Percentiles rank a stretch among this genome's conserved stretches.
These are phyloP conservation scores for Apocheima hispidaria DNA, from an alignment of 2,888 invertebrate species.

Conservation along the genomic window DNA sequence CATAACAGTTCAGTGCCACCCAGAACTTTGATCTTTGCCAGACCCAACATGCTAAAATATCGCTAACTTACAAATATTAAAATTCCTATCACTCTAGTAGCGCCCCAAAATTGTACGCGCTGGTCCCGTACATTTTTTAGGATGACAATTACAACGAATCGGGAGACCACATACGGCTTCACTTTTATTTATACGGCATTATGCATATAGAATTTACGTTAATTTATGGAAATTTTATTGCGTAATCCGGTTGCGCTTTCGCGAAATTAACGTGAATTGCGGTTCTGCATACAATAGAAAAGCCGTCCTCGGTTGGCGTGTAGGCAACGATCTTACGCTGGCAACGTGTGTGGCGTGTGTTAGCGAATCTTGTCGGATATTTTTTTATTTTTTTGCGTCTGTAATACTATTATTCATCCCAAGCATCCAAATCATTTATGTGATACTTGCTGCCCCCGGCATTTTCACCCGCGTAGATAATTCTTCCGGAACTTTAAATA, in stretches of 20 bases:
- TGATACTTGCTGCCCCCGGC: no score
- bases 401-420: no score
- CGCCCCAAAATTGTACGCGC: no score
- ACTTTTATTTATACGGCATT: slow-evolving; percentile 28
- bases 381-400: neutral
- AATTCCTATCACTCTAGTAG: no score
- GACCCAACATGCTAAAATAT: no score
- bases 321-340: slow-evolving; percentile 41
- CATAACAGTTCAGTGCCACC: no score
- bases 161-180: slow-evolving; percentile 1
- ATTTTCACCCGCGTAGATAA: no score
- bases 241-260: slow-evolving; percentile 50
- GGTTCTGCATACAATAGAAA: slow-evolving; percentile 54
- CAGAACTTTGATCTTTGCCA: no score
- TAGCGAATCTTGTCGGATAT: slow-evolving; percentile 10
- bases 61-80: no score
- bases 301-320: slow-evolving; percentile 39
- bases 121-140: no score
- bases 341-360: slow-evolving; percentile 1
- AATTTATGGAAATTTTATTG: slow-evolving; percentile 39
- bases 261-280: slow-evolving; percentile 48
- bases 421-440: no score
- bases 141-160: slow-evolving; percentile 16
- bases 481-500: no score
- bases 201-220: slow-evolving; percentile 39